Base-by-base conservation (phyloP, 2,113 vertebrate species). In the Syngnathoides biaculeatus region DNA sequence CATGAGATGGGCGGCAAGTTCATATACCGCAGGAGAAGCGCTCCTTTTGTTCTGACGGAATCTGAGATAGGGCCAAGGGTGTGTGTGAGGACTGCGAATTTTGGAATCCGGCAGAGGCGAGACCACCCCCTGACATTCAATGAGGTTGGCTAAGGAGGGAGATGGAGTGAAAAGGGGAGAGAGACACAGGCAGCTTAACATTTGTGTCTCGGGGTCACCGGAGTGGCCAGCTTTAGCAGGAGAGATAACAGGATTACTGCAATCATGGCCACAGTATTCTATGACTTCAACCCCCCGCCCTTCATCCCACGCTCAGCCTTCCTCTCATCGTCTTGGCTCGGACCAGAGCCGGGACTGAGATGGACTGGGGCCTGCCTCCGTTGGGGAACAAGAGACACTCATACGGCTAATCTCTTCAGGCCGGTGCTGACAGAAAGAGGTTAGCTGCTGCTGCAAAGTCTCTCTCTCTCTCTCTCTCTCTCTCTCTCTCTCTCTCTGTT, bases 231-330 rank as follows among this genome's bases (percentile, higher is more conserved):
- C 90, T 92, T 91, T 89, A 90, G 90, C 82, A 86, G 75, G 81
- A 87, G 77, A 89, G 91, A 92, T 93, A 93, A 92, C 90, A 75
- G 92, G 91, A 92, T 92, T 93, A 93, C 79, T 58, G 88, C 87
- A 88, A 89, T 89, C 86, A 87, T 65, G 77, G 89, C 82, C 79
- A 83, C 77, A 85, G 81, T 87, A 88, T 86, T 85, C 72, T 73
- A 85, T 81, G 80, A 86, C 79, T 82, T 83, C 79, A 82, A 73
- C 75, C 78, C 67, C 72, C 69, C 67, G 62, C 67, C 62, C 76
- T 80, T 61, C 12, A 69, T 45, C 48, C 70, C 67, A 65, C 65
- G 59, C 61, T 63, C 65, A 56, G 42, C 65, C 77, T 73, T 64
- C 63, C 58, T 80, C 73, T 86, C 78, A 74, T 78, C 79, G 76